phyloP scores from a whole-genome alignment of 2,113 vertebrate species.

The Nestor notabilis region DNA sequence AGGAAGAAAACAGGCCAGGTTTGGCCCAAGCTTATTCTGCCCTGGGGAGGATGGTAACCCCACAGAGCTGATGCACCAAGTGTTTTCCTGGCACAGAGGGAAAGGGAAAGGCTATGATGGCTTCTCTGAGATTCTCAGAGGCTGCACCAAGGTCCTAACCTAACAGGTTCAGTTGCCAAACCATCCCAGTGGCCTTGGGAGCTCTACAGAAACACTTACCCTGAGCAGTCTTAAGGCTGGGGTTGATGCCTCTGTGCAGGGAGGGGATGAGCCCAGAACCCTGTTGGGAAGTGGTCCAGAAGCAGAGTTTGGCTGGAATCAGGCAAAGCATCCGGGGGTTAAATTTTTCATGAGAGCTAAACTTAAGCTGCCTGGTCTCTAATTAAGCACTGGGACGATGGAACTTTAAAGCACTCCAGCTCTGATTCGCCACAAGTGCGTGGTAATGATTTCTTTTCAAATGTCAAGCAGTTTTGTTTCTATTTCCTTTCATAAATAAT shows the following conservation, averaged over 20 bases:
- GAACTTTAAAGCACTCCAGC: constrained; percentile 71
- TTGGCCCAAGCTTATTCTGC: neutral
- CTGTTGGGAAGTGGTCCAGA: neutral
- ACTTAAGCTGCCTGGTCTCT: constrained; percentile 31
- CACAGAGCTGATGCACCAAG: accelerated
- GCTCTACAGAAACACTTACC: neutral
- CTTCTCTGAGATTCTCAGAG: neutral
- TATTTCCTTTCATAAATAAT: constrained; percentile 71
- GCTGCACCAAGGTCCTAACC: no score
- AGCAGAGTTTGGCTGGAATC: neutral
- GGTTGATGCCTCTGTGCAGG: neutral
- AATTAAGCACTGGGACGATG: constrained; percentile 39
- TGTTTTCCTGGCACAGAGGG: neutral
- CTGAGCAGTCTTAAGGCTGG: neutral
- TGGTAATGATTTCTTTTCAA: constrained; percentile 78
- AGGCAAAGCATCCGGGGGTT: neutral
- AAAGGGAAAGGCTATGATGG: neutral
- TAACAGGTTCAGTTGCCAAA: neutral
- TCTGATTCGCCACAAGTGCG: constrained; percentile 74
- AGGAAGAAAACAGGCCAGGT: neutral
- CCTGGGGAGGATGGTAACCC: neutral
- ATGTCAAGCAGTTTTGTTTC: constrained; percentile 78
- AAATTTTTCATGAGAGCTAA: constrained; percentile 51
- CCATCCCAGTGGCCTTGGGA: neutral
- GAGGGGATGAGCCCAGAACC: neutral